Evolutionary conservation across 1,140 invertebrate genomes (phyloP).

Genomic region (Pemphigus obesinymphae): DNA sequence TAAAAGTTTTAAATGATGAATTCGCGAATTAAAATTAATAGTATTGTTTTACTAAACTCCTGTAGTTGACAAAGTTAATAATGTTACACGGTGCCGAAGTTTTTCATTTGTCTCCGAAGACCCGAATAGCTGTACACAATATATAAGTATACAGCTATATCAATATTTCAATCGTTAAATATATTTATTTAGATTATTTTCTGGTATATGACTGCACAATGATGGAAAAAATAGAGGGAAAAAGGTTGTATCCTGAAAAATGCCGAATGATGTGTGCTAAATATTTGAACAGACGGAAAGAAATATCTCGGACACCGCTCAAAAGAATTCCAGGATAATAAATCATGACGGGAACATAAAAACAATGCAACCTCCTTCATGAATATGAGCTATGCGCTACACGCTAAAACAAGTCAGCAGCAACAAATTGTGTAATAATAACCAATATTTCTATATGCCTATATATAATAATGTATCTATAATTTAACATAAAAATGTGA

Average conservation of each 20-base stretch:
- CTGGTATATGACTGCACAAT: neutral
- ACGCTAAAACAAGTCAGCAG: neutral
- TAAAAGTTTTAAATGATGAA: neutral
- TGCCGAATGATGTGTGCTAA: neutral
- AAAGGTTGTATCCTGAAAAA: neutral
- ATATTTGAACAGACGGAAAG: slow-evolving; percentile 26
- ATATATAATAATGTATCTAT: too few species aligned
- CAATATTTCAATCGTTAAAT: neutral
- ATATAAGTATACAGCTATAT: too few species aligned
- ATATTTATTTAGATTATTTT: neutral
- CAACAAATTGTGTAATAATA: too few species aligned
- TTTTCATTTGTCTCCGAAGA: neutral
- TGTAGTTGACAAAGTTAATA: neutral
- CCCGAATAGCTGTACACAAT: neutral
- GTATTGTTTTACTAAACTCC: neutral
- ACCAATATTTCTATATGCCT: too few species aligned
- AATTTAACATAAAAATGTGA: too few species aligned
- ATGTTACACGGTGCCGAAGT: neutral
- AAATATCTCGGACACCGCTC: neutral
- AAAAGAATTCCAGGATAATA: neutral
- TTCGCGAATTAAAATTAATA: neutral
- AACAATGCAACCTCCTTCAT: neutral
- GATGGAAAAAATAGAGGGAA: neutral
- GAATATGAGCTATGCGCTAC: neutral
- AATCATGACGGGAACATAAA: neutral